Evolutionary conservation across 2,888 invertebrate genomes (phyloP), one percentile per base, ranked within the genome.

Genomic region (Trypoxylon attenuatum): DNA sequence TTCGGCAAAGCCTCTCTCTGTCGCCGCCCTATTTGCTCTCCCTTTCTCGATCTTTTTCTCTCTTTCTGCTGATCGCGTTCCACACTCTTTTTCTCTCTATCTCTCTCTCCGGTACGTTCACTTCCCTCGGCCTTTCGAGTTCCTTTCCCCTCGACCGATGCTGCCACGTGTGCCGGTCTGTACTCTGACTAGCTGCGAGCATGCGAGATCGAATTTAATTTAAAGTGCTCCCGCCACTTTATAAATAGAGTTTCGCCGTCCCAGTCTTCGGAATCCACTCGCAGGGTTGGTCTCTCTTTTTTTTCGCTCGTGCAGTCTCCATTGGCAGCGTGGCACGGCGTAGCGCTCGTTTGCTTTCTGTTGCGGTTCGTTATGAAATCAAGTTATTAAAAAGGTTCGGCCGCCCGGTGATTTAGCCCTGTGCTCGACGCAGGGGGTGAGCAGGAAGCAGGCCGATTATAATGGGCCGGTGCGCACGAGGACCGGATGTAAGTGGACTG

Each of bases 181-280:
- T 13, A 6, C 33, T 29, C 47, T 22, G 50, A 18, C 57, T 50
- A 19, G 23, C 19, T 39, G 58, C 47, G 29, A 38, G 54, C 38
- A 67, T 49, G 25, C 53, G 60, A 51, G 61, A 69, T 75, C 61
- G 70, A 69, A 75, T 75, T 76, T 75, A 73, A 75, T 75, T 75
- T 73, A 60, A 71, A 69, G 60, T 19, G 64, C 52, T 47, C 42
- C 62, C 75, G 60, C 66, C 67, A 51, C 54, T 70, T 75, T 72
- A 67, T 75, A 75, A 75, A 75, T 63, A 64, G 71, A 67, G 33
- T 57, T 51, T 49, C 27, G 53, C 42, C 8, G n/a, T 10, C 10
- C 8, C 39, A 54, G 43, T 54, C 50, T 15, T 16, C 49, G 33
- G 42, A 41, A 69, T 58, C 45, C 23, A n/a, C n/a, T 33, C 8